These are phyloP conservation scores for Drosophila biarmipes DNA, from an alignment of 1,140 invertebrate species.

Conservation along the genomic window DNA sequence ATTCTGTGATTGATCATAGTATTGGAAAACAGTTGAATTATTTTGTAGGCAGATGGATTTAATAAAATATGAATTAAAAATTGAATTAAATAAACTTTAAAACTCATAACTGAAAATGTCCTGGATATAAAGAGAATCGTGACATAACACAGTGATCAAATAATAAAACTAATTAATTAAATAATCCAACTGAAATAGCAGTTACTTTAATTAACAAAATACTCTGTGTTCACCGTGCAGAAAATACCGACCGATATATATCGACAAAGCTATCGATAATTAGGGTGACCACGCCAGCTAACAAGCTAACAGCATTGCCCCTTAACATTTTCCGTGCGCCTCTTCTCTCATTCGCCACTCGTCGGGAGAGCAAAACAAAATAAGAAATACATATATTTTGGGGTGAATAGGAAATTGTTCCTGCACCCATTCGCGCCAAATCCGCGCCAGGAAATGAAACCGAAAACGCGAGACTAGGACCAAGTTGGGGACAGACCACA, in stretches of 20 bases:
- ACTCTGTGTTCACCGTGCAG: not conserved
- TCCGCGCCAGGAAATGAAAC: constrained; percentile 3
- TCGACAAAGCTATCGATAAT: not conserved
- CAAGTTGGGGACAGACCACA: no score
- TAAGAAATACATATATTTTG: constrained; percentile 25
- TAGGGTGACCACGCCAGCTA: not conserved
- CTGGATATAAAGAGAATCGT: no score
- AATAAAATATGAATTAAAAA: no score
- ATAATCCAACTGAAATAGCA: not conserved
- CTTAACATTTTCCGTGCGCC: constrained; percentile 1
- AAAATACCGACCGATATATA: not conserved
- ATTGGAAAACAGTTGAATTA: no score
- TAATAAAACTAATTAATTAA: not conserved
- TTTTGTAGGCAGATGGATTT: no score
- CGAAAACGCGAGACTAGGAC: constrained; percentile 3
- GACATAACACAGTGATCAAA: no score
- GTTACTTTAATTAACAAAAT: no score
- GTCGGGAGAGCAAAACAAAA: constrained; percentile 38
- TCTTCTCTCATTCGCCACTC: constrained; percentile 26
- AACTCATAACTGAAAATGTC: no score
- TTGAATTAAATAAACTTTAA: no score
- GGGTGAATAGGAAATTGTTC: constrained; percentile 33
- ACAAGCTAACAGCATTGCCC: not conserved
- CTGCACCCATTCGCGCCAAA: constrained; percentile 42
- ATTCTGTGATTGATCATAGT: no score